A percentile compares a stretch with the other conserved stretches of the same genome.
Evolutionary conservation across 2,797 vertebrate species (phyloP).

Genomic region (Pempheris klunzingeri): DNA sequence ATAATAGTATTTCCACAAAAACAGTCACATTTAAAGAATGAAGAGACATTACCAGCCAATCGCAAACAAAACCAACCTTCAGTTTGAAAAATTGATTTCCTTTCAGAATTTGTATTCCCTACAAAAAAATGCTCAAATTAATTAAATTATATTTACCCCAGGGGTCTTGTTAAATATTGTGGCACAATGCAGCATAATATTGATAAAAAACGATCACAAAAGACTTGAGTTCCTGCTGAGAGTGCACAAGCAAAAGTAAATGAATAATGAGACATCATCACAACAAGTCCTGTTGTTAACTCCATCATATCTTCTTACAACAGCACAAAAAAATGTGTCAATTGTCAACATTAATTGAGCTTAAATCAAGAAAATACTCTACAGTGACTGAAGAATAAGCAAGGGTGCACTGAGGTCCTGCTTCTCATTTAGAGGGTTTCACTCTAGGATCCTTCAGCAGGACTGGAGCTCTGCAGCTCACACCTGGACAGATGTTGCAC

Average conservation of each 20-base stretch:
- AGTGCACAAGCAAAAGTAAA: not conserved
- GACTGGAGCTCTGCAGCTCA: conserved; percentile 30
- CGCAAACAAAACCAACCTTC: not conserved
- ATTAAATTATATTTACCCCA: not conserved
- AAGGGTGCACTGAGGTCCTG: not conserved
- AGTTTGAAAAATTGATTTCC: not conserved
- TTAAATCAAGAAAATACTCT: not conserved
- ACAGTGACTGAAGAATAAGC: not conserved
- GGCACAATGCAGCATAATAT: not conserved
- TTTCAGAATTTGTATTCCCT: not conserved
- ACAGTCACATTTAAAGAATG: not conserved
- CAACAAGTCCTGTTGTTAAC: no score
- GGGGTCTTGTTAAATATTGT: not conserved
- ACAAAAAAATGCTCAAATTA: not conserved
- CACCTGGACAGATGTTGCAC: conserved; percentile 60
- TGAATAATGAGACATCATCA: no score
- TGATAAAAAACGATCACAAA: not conserved
- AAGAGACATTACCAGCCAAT: not conserved
- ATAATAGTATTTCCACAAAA: not conserved
- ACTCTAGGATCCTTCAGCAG: not conserved
- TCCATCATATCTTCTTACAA: no score
- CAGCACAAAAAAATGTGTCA: no score
- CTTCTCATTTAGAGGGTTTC: not conserved
- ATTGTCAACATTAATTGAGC: not conserved
- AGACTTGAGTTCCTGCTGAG: not conserved